phyloP scores from a whole-genome alignment of 2,888 invertebrate genomes.

The Cenopis cana region DNA sequence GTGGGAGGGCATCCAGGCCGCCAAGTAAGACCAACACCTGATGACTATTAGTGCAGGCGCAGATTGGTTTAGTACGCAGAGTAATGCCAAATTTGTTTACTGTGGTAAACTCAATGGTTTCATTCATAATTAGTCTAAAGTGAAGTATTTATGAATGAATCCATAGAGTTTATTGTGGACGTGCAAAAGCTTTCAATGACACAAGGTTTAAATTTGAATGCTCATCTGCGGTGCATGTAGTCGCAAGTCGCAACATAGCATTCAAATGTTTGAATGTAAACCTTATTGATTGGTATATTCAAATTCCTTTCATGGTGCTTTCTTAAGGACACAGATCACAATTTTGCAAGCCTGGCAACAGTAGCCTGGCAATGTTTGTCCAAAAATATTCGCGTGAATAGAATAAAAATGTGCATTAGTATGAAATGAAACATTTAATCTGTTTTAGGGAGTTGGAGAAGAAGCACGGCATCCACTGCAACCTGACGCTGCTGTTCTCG shows the following conservation, averaged over 20 bases:
- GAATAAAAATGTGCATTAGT: too few relatives aligned
- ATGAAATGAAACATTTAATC: not conserved
- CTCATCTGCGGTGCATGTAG: too few relatives aligned
- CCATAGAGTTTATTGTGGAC: too few relatives aligned
- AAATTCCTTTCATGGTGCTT: not conserved
- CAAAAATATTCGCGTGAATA: not conserved
- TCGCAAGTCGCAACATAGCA: too few relatives aligned
- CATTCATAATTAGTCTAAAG: too few relatives aligned
- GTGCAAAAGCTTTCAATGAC: too few relatives aligned
- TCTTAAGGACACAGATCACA: not conserved
- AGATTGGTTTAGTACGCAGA: too few relatives aligned
- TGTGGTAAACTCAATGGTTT: too few relatives aligned
- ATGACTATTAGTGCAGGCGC: not conserved
- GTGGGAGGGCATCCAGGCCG: conserved; percentile 99
- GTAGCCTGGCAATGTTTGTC: not conserved
- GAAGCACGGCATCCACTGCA: conserved; percentile 97
- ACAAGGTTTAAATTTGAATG: not conserved
- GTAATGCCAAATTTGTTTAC: too few relatives aligned
- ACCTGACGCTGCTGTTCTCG: conserved; percentile 97
- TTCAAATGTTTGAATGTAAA: not conserved
- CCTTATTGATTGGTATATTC: not conserved
- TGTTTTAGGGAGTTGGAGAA: conserved; percentile 92
- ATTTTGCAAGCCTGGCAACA: not conserved
- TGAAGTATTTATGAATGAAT: too few relatives aligned
- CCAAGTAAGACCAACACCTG: conserved; percentile 86